Percentiles rank a stretch among this genome's conserved stretches.
These are phyloP conservation scores for Hemichromis elongatus DNA, from an alignment of 2,113 vertebrate species.

Conservation along the genomic window DNA sequence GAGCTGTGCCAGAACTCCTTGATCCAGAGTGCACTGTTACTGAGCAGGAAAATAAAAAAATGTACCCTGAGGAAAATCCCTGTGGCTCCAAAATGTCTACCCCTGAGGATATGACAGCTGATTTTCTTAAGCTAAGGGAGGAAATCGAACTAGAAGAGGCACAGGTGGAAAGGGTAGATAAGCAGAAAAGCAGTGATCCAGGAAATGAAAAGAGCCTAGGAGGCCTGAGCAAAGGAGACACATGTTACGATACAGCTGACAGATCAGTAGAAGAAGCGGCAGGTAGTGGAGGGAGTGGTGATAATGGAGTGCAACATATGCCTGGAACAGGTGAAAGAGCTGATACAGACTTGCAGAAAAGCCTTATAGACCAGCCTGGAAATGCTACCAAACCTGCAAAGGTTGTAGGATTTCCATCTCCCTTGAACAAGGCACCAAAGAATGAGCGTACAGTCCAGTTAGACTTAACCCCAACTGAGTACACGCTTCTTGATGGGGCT, in stretches of 20 bases:
- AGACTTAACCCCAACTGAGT: slow-evolving; percentile 77
- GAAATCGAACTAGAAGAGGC: slow-evolving; percentile 5
- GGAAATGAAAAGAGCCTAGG: slow-evolving; percentile 9
- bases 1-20: not conserved
- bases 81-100: slow-evolving; percentile 71
- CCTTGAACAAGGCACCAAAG: slow-evolving; percentile 73
- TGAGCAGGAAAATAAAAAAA: not conserved
- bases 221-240: not conserved
- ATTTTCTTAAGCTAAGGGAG: slow-evolving; percentile 58
- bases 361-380: not conserved
- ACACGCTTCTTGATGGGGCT: slow-evolving; percentile 69
- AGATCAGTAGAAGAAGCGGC: not conserved
- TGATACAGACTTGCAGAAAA: not conserved
- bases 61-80: not conserved
- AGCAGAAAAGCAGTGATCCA: not conserved
- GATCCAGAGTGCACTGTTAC: not conserved
- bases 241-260: not conserved
- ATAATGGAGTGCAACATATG: not conserved
- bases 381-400: slow-evolving; percentile 63
- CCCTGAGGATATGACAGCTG: slow-evolving; percentile 69
- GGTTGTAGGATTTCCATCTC: slow-evolving; percentile 64
- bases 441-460: slow-evolving; percentile 72
- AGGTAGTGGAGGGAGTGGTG: not conserved
- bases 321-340: not conserved
- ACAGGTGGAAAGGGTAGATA: not conserved